Evolutionary conservation across 2,888 invertebrate species (phyloP), one percentile per base, ranked within the genome.

Genomic region (Diadegma fenestrale): DNA sequence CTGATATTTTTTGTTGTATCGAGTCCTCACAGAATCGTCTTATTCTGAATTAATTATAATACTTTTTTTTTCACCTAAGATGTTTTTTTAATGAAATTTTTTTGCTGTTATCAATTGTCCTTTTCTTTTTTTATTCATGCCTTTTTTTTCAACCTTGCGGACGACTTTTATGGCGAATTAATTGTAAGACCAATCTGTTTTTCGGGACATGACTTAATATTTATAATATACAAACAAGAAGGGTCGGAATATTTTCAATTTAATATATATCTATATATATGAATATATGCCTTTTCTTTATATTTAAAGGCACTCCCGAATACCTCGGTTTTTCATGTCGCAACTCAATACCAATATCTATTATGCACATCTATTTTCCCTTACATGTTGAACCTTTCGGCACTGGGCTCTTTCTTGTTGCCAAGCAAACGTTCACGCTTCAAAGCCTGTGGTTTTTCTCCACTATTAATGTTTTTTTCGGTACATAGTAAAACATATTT

Each of bases 361-460:
- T 30, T 2, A 33, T 72, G 71, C 41, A 26, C 73, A 61, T 64
- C 73, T 58, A 43, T 41, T 10, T 19, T 26, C 41, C 45, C 33
- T 58, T 73, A 17, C 58, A 69, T 79, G 73, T 79, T 58, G 26
- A 71, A 68, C 43, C 22, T 82, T 63, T 37, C 37, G 78, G 78
- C 61, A 58, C 41, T 45, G 71, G 45, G 76, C 68, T 82, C n/a
- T 80, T 68, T 75, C 64, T 41, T 7, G 63, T 75, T 64, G 48
- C 45, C 69, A 78, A 64, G 30, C 68, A 77, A 77, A 80, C 58
- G 43, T 69, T 81, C 77, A 37, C 68, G 76, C 45, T 12, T 19
- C 37, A 61, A 78, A 86, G 80, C 73, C 80, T 83, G 80, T 77
- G 73, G 73, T 69, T 84, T 86, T 75, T 83, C 83, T 84, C 81